Conservation (phyloP, 2,113 vertebrate genomes). For the Tachysurus vachellii region DNA sequence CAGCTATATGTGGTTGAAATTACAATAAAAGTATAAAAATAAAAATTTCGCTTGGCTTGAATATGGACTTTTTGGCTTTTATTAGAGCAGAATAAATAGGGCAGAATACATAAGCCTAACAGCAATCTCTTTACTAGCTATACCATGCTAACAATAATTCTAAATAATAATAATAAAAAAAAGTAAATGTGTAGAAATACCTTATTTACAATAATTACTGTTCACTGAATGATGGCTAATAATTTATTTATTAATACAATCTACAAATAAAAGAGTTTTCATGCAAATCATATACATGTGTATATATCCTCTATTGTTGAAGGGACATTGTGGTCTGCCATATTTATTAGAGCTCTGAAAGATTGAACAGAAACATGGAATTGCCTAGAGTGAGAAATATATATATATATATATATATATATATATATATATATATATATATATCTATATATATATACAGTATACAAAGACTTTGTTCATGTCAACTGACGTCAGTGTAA, state of each 20-base stretch:
- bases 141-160: not conserved
- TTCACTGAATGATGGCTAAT: not conserved
- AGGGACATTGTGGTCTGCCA: not conserved
- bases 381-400: not conserved
- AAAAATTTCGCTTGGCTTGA: too few relatives aligned
- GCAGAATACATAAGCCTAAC: not conserved
- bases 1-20: too few relatives aligned
- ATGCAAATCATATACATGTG: not conserved
- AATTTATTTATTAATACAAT: not conserved
- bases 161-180: not conserved
- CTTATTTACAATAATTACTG: not conserved
- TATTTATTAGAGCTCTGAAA: not conserved
- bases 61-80: too few relatives aligned
- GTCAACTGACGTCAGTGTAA: not conserved
- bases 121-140: not conserved
- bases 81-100: too few relatives aligned
- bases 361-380: not conserved
- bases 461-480: not conserved
- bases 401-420: not conserved
- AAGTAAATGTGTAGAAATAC: not conserved
- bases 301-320: not conserved
- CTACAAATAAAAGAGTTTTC: not conserved
- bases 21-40: too few relatives aligned
- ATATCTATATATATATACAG: not conserved
- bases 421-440: not conserved